Conservation (phyloP, 2,113 vertebrate genomes). For the Perccottus glenii region DNA sequence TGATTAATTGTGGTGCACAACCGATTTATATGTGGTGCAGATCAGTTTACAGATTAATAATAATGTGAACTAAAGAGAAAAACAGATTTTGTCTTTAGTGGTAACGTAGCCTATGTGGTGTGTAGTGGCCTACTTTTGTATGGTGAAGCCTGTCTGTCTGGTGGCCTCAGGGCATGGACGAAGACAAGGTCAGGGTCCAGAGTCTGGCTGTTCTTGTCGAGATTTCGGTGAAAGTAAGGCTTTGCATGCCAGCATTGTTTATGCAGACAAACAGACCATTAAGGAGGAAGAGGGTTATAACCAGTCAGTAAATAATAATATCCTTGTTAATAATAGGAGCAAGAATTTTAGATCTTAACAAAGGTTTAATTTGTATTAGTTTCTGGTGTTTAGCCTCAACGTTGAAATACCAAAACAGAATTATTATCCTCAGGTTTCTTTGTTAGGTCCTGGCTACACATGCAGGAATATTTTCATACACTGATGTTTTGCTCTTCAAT, state of each 20-base stretch:
- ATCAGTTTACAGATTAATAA: neutral
- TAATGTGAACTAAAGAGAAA: neutral
- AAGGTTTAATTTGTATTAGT: constrained; percentile 11
- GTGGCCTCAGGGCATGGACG: constrained; percentile 12
- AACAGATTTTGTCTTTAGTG: neutral
- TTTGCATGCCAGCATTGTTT: constrained; percentile 38
- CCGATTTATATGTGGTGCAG: neutral
- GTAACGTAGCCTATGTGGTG: neutral
- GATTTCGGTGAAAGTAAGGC: constrained; percentile 49
- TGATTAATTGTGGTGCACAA: too few species aligned
- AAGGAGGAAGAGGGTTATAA: constrained; percentile 40
- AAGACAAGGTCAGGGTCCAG: constrained; percentile 43
- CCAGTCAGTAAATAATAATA: neutral
- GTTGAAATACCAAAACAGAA: too few species aligned
- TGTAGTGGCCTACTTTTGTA: constrained; percentile 29
- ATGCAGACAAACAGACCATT: constrained; percentile 26
- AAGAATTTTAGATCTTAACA: constrained; percentile 12
- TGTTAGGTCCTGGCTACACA: too few species aligned
- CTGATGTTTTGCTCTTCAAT: too few species aligned
- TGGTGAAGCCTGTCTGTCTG: constrained; percentile 23
- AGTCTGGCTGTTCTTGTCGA: constrained; percentile 22
- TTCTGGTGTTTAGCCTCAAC: neutral
- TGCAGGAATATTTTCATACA: too few species aligned
- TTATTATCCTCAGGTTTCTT: too few species aligned
- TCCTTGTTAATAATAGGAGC: neutral